Percentiles rank a stretch among this genome's conserved stretches.
Evolutionary conservation across 2,888 invertebrate genomes (phyloP).

Genomic region (Malthinus flaveolus): DNA sequence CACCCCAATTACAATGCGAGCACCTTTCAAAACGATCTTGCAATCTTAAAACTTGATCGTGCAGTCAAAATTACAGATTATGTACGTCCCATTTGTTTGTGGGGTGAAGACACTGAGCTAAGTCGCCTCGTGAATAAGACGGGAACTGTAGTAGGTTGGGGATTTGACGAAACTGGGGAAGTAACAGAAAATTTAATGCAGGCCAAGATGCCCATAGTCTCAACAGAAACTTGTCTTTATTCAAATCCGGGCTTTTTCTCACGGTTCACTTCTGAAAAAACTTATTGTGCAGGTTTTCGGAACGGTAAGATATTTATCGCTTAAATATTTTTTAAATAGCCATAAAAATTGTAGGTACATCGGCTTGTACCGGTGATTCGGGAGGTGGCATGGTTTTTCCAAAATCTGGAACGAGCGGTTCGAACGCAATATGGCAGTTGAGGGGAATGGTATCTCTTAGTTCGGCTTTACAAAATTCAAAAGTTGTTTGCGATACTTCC

Average conservation of each 20-base stretch:
- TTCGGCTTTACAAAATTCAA: constrained; percentile 60
- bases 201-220: constrained; percentile 64
- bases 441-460: constrained; percentile 62
- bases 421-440: constrained; percentile 45
- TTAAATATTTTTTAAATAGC: too few species aligned
- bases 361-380: constrained; percentile 59
- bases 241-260: constrained; percentile 65
- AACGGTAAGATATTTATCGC: constrained; percentile 38
- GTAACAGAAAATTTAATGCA: constrained; percentile 61
- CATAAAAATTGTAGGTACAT: constrained; percentile 55
- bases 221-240: constrained; percentile 62
- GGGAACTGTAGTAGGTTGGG: constrained; percentile 52
- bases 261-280: constrained; percentile 59
- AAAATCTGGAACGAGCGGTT: constrained; percentile 36
- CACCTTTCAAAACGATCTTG: constrained; percentile 58
- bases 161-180: constrained; percentile 61
- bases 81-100: constrained; percentile 64
- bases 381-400: constrained; percentile 53
- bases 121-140: constrained; percentile 18
- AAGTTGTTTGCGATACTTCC: constrained; percentile 60
- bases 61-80: constrained; percentile 56
- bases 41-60: constrained; percentile 58
- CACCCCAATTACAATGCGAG: constrained; percentile 52
- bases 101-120: constrained; percentile 47
- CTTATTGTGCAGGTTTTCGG: constrained; percentile 52